phyloP scores from a whole-genome alignment of 1,140 invertebrate genomes.

The Drosophila teissieri region DNA sequence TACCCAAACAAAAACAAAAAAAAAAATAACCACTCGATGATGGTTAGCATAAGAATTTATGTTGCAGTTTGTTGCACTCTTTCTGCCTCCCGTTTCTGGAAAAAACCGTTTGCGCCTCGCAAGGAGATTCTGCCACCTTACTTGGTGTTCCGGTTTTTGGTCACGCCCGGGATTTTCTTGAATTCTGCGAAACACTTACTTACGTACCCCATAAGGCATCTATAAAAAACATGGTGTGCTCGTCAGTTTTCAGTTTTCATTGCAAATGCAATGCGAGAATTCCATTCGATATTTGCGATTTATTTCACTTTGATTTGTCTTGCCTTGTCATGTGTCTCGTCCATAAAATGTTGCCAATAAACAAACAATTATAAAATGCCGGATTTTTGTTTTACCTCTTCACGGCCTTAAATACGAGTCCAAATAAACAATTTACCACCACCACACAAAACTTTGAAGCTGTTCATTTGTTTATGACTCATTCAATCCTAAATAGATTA shows the following conservation, averaged over 20 bases:
- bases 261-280: conserved; percentile 57
- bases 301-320: conserved; percentile 43
- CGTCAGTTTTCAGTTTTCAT: conserved; percentile 5
- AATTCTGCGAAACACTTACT: conserved; percentile 43
- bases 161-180: conserved; percentile 43
- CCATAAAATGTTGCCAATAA: conserved; percentile 62
- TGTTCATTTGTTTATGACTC: conserved; percentile 11
- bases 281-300: conserved; percentile 47
- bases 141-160: conserved; percentile 49
- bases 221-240: conserved; percentile 18
- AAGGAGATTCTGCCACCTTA: conserved; percentile 21
- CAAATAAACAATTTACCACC: conserved; percentile 33
- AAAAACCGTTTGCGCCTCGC: conserved; percentile 36
- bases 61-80: conserved; percentile 45
- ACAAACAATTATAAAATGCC: conserved; percentile 43
- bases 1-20: no score
- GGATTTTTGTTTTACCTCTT: conserved; percentile 37
- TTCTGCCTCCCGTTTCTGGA: conserved; percentile 2
- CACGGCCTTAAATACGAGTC: neutral
- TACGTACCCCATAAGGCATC: conserved; percentile 3
- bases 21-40: conserved; percentile 9
- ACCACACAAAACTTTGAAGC: conserved; percentile 8
- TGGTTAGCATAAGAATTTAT: conserved; percentile 55
- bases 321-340: conserved; percentile 54
- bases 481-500: neutral